Conservation (phyloP, 2,113 vertebrate species). For the Erinaceus europaeus region DNA sequence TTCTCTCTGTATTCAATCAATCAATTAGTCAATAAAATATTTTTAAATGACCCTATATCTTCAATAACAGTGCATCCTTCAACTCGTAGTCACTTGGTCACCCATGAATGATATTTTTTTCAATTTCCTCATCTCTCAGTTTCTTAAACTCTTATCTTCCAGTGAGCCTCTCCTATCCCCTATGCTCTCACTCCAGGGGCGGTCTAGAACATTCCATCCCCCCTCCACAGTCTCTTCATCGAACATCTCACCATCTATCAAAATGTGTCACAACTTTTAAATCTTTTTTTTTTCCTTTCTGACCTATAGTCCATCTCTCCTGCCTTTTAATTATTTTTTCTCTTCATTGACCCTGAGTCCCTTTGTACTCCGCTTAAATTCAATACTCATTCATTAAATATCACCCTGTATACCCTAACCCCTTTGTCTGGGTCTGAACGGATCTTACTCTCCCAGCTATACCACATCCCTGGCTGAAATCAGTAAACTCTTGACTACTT, state of each 20-base stretch:
- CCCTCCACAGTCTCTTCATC: background rate
- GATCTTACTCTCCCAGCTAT: background rate
- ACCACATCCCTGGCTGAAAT: background rate
- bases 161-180: rapidly evolving
- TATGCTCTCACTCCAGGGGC: background rate
- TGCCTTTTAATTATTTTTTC: rapidly evolving
- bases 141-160: background rate
- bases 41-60: background rate
- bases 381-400: background rate
- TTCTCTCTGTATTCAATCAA: no score
- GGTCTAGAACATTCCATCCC: background rate
- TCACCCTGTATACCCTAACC: background rate
- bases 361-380: background rate
- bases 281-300: background rate
- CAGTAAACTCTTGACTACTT: background rate
- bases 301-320: background rate
- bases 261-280: background rate
- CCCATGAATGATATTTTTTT: background rate
- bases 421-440: background rate
- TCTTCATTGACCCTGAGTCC: background rate
- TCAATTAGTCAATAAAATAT: no score
- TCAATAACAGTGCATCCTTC: background rate
- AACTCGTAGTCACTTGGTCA: background rate
- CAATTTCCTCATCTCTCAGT: background rate
- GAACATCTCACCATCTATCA: background rate